Evolutionary conservation across 2,888 invertebrate genomes (phyloP).

Genomic region (Muscina levida): DNA sequence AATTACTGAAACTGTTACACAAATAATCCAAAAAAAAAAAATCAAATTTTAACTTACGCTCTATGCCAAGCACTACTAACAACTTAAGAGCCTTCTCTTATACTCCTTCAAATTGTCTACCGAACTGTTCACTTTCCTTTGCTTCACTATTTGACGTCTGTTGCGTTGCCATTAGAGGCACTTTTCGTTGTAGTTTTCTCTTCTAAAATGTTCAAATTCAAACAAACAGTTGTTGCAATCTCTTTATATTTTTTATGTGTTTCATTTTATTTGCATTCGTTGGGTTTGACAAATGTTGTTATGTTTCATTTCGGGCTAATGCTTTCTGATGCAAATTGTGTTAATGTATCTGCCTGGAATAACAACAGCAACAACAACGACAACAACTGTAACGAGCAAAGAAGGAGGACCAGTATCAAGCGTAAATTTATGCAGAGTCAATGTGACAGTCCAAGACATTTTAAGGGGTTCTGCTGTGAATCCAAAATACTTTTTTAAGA

Average conservation of each 20-base stretch:
- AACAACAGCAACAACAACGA: constrained; percentile 50
- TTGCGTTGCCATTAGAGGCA: constrained; percentile 40
- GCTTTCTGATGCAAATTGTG: constrained; percentile 64
- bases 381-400: neutral
- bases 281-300: constrained; percentile 53
- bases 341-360: constrained; percentile 50
- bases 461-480: neutral
- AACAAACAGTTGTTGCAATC: constrained; percentile 57
- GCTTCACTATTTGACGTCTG: too few relatives aligned
- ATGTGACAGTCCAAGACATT: constrained; percentile 3
- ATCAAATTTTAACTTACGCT: neutral
- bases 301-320: constrained; percentile 55
- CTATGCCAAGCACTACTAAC: neutral
- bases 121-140: too few relatives aligned
- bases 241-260: neutral
- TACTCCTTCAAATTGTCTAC: constrained; percentile 58
- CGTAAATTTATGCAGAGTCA: neutral
- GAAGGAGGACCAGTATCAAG: too few relatives aligned
- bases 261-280: too few relatives aligned
- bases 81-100: constrained; percentile 28
- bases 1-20: constrained; percentile 44
- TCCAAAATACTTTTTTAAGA: too few relatives aligned
- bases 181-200: too few relatives aligned
- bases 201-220: constrained; percentile 47
- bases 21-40: neutral